These are phyloP conservation scores for Andricus quercusramuli DNA, from an alignment of 2,888 invertebrate species.

Conservation along the genomic window DNA sequence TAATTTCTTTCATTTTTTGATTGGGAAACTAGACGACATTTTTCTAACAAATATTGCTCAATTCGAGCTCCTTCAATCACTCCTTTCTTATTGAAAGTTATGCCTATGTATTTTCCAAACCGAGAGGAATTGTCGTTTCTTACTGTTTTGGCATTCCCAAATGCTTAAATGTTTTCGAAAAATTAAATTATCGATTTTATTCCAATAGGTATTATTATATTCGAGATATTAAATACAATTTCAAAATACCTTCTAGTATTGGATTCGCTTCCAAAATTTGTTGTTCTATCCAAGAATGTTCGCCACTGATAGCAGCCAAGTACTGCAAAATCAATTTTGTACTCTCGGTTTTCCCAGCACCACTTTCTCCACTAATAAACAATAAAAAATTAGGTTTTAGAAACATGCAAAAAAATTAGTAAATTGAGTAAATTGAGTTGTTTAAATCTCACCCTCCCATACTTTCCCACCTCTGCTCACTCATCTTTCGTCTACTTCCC, in stretches of 20 bases:
- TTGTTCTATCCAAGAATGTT: constrained; percentile 98
- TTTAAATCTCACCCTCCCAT: too few species aligned
- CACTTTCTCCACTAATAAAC: constrained; percentile 92
- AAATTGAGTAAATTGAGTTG: too few species aligned
- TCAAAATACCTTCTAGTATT: constrained; percentile 88
- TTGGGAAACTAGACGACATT: constrained; percentile 94
- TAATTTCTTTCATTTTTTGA: constrained; percentile 95
- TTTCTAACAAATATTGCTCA: constrained; percentile 96
- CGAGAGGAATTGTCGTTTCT: constrained; percentile 97
- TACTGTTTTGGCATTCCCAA: constrained; percentile 97
- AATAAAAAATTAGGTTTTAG: constrained; percentile 18
- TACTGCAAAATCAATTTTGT: constrained; percentile 97
- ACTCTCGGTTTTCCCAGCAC: constrained; percentile 98
- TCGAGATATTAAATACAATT: background rate
- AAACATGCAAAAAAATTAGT: too few species aligned
- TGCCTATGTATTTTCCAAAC: constrained; percentile 97
- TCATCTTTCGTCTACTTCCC: too few species aligned
- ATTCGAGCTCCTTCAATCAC: constrained; percentile 96
- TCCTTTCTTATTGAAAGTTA: constrained; percentile 90
- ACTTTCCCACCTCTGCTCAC: too few species aligned
- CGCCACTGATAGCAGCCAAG: constrained; percentile 94
- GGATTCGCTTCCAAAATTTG: constrained; percentile 98
- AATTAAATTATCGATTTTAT: background rate
- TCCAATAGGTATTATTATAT: background rate
- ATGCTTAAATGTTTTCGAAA: constrained; percentile 81